Base-by-base conservation (phyloP, 2,888 invertebrate genomes). In the Drosophila kambysellisi region DNA sequence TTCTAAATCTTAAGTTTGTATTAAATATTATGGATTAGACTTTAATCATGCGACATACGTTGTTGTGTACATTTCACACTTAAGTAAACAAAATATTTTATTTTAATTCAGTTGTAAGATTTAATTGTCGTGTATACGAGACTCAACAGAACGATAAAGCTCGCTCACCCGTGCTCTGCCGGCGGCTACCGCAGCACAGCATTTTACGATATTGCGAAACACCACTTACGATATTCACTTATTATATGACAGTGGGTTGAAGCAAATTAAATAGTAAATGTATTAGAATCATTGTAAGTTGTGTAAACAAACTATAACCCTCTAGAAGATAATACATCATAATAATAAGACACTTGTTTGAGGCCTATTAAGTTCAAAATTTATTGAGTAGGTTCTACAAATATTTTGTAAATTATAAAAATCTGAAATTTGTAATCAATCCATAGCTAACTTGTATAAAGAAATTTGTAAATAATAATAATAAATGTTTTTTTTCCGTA, bases 191-290 rank as follows among this genome's bases (percentile, higher is more conserved):
- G 7, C 60, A 39, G 20, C 43, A 50, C 46, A 58, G 37, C 59
- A 41, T 39, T 64, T 62, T 57, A 78, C 79, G 79, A 74, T 69
- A 39, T 62, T 59, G 35, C 39, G 46, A 20, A 6, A 48, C 62
- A 77, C 63, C 50, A 58, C 20, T 39, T 69, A 59, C 69, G 69
- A 70, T 59, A 69, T 53, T 30, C 6, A 6, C 39, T n/a, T 39
- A n/a, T n/a, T 12, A 7, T 6, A 20, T 17, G 1, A 70, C 59
- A 70, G 70, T 70, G 70, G 58, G 8, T 7, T 12, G 1, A 20
- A 2, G 37, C 29, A 37, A 25, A 20, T 4, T 0, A 20, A 57
- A n/a, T 30, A 32, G 20, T 9, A 4, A 11, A 41, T 20, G 4
- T 17, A 9, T 17, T 9, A 20, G 0, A 20, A 46, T 4, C 2